Percentiles rank a stretch among this genome's conserved stretches.
These are phyloP conservation scores for Ailurus styani DNA, from an alignment of 2,113 vertebrate genomes.

Conservation along the genomic window DNA sequence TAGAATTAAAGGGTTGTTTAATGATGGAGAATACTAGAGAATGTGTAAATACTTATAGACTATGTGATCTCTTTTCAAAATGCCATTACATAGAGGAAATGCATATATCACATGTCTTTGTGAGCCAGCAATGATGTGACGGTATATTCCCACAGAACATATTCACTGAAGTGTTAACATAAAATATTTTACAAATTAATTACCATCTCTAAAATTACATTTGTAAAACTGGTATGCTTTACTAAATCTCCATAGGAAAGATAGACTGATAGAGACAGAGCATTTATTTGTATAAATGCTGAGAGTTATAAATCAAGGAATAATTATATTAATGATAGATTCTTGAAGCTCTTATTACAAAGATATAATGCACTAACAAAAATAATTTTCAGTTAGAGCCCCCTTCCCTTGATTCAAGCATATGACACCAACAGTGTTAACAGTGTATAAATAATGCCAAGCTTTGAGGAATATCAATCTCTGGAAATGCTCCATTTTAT, in stretches of 20 bases:
- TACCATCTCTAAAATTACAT: conserved; percentile 37
- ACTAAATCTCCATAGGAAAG: conserved; percentile 18
- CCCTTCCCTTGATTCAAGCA: background rate
- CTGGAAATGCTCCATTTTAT: conserved; percentile 18
- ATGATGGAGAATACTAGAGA: background rate
- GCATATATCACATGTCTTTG: background rate
- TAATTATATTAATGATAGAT: conserved; percentile 23
- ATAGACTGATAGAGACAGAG: background rate
- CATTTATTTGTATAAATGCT: conserved; percentile 39
- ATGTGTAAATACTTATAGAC: background rate
- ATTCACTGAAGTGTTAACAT: conserved; percentile 12
- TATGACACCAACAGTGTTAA: conserved; percentile 10
- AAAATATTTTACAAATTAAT: conserved; percentile 53
- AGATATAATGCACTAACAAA: conserved; percentile 19
- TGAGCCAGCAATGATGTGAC: background rate
- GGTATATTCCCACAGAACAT: conserved; percentile 2
- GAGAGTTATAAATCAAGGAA: conserved; percentile 27
- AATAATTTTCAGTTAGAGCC: background rate
- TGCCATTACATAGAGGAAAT: background rate
- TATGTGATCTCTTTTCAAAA: background rate
- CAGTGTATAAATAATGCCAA: background rate
- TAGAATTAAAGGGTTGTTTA: background rate
- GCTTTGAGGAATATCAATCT: background rate
- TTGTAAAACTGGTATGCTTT: conserved; percentile 19
- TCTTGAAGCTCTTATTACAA: conserved; percentile 40